Percentiles rank a stretch among this genome's conserved stretches.
These are phyloP conservation scores for Serranus cabrilla DNA, from an alignment of 2,797 vertebrate species.

Conservation along the genomic window DNA sequence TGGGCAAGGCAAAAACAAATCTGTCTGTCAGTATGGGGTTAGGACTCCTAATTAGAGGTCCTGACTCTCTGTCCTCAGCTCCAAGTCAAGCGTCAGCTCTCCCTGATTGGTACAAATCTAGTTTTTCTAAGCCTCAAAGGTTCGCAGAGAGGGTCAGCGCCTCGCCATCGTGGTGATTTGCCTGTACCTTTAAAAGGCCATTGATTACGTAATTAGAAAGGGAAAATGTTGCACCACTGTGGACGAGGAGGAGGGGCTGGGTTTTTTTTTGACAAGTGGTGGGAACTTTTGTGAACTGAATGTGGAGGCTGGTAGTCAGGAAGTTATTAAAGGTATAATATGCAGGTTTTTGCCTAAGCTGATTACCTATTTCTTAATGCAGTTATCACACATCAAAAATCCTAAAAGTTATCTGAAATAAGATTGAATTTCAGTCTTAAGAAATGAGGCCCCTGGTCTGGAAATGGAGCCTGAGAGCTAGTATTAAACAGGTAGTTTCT, in stretches of 20 bases:
- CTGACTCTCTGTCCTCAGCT: slow-evolving; percentile 79
- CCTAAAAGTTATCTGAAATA: no score
- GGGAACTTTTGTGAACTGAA: slow-evolving; percentile 65
- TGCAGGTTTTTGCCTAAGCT: no score
- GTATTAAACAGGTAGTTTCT: neutral
- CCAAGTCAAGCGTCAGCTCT: slow-evolving; percentile 84
- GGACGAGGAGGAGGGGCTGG: slow-evolving; percentile 39
- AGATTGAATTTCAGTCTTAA: no score
- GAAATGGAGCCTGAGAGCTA: no score
- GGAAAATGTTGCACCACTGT: slow-evolving; percentile 65
- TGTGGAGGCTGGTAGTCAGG: slow-evolving; percentile 14
- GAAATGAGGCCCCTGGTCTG: no score
- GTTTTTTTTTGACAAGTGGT: slow-evolving; percentile 58
- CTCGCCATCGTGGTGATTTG: slow-evolving; percentile 82
- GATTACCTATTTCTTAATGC: no score
- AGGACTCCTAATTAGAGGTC: slow-evolving; percentile 84
- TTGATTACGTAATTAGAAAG: slow-evolving; percentile 87
- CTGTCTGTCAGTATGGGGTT: slow-evolving; percentile 87
- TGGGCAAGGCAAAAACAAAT: slow-evolving; percentile 86
- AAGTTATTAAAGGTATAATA: neutral
- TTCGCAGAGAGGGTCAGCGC: slow-evolving; percentile 82
- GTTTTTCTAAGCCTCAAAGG: slow-evolving; percentile 83
- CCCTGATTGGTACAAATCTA: slow-evolving; percentile 82
- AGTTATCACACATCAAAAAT: no score
- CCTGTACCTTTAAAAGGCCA: slow-evolving; percentile 87